Conservation (phyloP, 2,113 vertebrate genomes). For the Sula dactylatra region DNA sequence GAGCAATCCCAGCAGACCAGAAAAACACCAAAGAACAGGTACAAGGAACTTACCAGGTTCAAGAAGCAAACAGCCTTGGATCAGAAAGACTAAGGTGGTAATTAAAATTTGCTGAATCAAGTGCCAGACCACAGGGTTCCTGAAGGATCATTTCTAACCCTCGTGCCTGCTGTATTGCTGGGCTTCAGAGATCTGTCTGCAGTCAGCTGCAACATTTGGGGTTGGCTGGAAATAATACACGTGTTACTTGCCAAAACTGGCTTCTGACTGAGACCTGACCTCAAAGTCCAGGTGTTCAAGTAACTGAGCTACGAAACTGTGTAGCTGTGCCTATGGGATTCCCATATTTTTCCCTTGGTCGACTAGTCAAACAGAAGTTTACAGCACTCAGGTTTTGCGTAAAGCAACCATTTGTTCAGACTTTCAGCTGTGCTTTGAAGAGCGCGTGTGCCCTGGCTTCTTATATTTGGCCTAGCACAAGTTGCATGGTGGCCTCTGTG, state of each 20-base stretch:
- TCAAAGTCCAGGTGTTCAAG: background rate
- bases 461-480: background rate
- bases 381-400: background rate
- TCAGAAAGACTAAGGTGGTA: background rate
- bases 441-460: background rate
- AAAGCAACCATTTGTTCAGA: background rate
- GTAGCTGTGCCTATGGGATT: background rate
- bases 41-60: background rate
- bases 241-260: background rate
- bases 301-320: background rate
- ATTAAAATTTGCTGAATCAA: background rate
- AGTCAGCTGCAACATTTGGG: background rate
- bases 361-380: fast-evolving
- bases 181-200: too few species aligned
- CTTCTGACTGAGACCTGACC: background rate
- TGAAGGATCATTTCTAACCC: background rate
- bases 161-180: too few species aligned
- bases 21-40: background rate
- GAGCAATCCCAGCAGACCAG: background rate
- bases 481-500: background rate
- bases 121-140: background rate
- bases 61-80: background rate
- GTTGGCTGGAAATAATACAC: background rate
- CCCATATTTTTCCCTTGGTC: background rate
- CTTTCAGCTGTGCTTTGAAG: background rate